These are phyloP conservation scores for Genyomyrus donnyi DNA, from an alignment of 2,113 vertebrate genomes.

Conservation along the genomic window DNA sequence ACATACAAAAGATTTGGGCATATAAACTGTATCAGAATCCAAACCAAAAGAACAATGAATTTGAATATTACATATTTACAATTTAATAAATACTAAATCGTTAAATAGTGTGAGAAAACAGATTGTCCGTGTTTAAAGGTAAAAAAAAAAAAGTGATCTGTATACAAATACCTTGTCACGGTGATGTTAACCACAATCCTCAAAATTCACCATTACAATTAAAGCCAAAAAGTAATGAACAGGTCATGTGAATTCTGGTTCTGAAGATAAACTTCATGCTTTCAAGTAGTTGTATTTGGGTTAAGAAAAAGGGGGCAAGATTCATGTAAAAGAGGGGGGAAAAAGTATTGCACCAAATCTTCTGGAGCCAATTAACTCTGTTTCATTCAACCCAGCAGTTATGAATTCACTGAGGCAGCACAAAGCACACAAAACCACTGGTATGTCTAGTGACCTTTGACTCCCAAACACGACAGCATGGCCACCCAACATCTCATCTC, in stretches of 20 bases:
- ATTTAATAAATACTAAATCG: constrained; percentile 64
- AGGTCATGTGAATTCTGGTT: not conserved
- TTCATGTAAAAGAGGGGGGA: not conserved
- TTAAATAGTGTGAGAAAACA: constrained; percentile 54
- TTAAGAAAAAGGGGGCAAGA: not conserved
- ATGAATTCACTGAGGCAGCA: not conserved
- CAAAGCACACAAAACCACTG: not conserved
- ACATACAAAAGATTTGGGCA: constrained; percentile 68
- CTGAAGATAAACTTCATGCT: not conserved
- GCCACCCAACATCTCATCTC: not conserved
- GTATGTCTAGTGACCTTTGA: not conserved
- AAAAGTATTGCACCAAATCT: constrained; percentile 6
- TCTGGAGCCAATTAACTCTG: not conserved
- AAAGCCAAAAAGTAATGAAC: not conserved
- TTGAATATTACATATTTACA: constrained; percentile 66
- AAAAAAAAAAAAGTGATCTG: not conserved
- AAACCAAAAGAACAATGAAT: constrained; percentile 55
- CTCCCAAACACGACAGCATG: not conserved
- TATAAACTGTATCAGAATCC: constrained; percentile 66
- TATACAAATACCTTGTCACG: constrained; percentile 2
- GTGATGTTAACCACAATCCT: not conserved
- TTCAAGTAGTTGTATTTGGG: not conserved
- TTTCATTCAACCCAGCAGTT: not conserved
- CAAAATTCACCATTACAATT: constrained; percentile 3
- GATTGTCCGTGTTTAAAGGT: constrained; percentile 52